phyloP scores from a whole-genome alignment of 2,797 vertebrate genomes.

The Mormyrus hasselquistii region DNA sequence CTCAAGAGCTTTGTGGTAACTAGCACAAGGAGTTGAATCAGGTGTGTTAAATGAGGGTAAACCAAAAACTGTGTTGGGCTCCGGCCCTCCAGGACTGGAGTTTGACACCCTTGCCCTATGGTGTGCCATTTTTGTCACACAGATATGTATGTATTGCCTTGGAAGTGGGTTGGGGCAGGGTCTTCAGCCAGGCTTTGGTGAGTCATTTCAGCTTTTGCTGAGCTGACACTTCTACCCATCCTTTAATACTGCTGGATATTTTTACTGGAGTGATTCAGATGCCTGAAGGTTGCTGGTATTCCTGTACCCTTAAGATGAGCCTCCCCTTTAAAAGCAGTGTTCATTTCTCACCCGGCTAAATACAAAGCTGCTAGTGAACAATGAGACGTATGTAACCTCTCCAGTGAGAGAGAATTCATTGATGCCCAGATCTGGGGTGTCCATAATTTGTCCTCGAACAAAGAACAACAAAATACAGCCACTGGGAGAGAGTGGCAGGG shows the following conservation, averaged over 20 bases:
- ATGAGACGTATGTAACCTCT: not conserved
- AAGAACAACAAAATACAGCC: not conserved
- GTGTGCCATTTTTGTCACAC: not conserved
- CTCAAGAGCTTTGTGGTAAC: too few species aligned
- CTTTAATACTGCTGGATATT: not conserved
- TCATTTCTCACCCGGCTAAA: not conserved
- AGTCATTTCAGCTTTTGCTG: not conserved
- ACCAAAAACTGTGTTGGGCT: too few species aligned
- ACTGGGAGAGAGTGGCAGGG: not conserved
- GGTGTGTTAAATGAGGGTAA: too few species aligned
- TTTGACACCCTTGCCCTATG: not conserved
- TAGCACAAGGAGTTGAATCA: too few species aligned
- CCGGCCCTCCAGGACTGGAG: too few species aligned
- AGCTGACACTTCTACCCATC: not conserved
- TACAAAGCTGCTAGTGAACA: not conserved
- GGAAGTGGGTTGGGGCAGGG: not conserved
- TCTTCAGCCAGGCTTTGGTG: not conserved
- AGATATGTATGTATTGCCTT: not conserved
- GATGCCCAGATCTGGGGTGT: not conserved
- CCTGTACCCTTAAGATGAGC: not conserved
- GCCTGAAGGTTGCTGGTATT: not conserved
- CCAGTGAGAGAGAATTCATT: not conserved
- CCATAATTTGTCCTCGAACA: not conserved
- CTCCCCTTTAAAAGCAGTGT: not conserved
- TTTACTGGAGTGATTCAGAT: not conserved